These are phyloP conservation scores for Rhinoderma darwinii DNA, from an alignment of 2,113 vertebrate genomes.

Conservation along the genomic window DNA sequence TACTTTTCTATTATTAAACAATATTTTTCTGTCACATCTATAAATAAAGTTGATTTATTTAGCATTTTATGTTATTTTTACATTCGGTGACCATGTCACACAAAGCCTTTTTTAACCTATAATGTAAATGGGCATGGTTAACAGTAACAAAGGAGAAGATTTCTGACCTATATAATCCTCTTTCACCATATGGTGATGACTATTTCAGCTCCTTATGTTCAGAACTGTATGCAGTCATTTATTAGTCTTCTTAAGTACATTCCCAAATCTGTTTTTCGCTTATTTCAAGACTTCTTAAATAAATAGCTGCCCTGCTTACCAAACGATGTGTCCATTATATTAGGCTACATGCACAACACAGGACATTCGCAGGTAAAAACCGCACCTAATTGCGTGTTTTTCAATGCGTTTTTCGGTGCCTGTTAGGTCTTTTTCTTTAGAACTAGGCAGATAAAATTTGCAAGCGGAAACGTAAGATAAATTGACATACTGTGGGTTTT, in stretches of 20 bases:
- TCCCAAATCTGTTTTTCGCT: background rate
- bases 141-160: constrained; percentile 24
- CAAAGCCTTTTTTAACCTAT: background rate
- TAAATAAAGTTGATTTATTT: background rate
- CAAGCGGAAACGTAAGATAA: too few relatives aligned
- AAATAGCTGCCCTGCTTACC: too few relatives aligned
- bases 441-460: too few relatives aligned
- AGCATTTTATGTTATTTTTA: background rate
- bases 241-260: background rate
- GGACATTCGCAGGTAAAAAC: too few relatives aligned
- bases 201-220: constrained; percentile 34
- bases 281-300: background rate
- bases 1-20: background rate
- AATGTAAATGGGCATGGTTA: background rate
- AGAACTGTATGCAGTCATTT: constrained; percentile 4
- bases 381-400: too few relatives aligned
- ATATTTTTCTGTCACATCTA: background rate
- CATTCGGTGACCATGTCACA: background rate
- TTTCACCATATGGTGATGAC: constrained; percentile 34
- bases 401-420: too few relatives aligned
- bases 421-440: too few relatives aligned
- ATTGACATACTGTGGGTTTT: too few relatives aligned
- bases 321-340: too few relatives aligned
- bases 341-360: too few relatives aligned
- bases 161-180: constrained; percentile 28